phyloP scores from a whole-genome alignment of 2,888 invertebrate species.

The Lasioglossum villosulum region DNA sequence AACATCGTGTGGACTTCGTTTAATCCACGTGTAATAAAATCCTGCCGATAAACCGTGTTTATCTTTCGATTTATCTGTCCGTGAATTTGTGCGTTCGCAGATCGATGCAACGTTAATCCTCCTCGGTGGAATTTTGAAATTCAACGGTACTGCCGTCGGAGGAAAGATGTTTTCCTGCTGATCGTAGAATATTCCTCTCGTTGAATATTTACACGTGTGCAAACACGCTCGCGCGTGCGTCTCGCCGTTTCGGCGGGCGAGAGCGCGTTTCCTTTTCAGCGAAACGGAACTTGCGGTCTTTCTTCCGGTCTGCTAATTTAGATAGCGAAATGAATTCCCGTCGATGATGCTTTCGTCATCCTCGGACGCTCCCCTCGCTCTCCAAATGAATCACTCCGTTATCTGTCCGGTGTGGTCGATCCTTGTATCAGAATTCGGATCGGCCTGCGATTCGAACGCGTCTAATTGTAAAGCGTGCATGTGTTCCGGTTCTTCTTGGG shows the following conservation, averaged over 20 bases:
- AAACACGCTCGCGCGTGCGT: neutral
- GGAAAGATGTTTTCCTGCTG: neutral
- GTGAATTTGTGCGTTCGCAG: no score
- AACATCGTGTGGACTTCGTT: no score
- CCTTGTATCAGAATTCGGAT: neutral
- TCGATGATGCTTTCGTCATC: conserved; percentile 14
- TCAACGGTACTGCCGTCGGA: neutral
- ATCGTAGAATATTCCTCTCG: neutral
- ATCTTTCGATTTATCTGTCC: no score
- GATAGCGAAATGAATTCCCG: conserved; percentile 51
- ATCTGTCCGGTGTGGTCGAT: neutral
- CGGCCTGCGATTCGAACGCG: neutral
- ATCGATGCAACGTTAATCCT: no score
- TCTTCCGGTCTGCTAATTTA: conserved; percentile 51
- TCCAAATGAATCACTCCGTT: neutral
- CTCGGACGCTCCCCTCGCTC: neutral
- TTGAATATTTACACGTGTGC: neutral
- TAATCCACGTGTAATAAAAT: no score
- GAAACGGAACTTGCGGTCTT: conserved; percentile 37
- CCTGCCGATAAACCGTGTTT: no score
- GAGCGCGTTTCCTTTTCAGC: conserved; percentile 45
- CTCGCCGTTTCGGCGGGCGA: neutral
- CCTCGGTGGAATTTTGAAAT: no score
- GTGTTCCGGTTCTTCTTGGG: neutral
- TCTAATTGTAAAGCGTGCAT: no score